Evolutionary conservation across 2,888 invertebrate species (phyloP).

Genomic region (Nesidiocoris tenuis): DNA sequence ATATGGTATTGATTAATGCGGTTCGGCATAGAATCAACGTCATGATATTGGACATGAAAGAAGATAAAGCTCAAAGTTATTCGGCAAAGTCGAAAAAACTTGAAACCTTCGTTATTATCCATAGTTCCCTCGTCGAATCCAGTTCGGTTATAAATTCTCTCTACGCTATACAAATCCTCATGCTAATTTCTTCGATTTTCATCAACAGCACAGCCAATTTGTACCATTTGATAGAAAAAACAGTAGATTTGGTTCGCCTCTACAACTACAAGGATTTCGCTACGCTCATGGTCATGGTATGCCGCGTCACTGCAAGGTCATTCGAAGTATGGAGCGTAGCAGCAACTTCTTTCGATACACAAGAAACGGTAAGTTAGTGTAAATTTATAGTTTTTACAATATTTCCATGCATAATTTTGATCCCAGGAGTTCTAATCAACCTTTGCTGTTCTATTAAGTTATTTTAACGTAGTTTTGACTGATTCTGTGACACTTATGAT

Average conservation of each 20-base stretch:
- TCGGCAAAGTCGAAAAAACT: conserved; percentile 12
- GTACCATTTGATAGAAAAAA: conserved; percentile 47
- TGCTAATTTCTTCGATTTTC: conserved; percentile 45
- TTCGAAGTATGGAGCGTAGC: conserved; percentile 44
- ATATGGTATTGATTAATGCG: conserved; percentile 42
- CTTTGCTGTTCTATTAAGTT: no score
- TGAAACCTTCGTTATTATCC: conserved; percentile 26
- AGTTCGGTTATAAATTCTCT: conserved; percentile 41
- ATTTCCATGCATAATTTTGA: neutral
- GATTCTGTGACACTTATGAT: no score
- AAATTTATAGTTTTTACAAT: neutral
- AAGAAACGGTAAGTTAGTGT: conserved; percentile 28
- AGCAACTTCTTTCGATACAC: conserved; percentile 36
- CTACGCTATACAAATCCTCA: conserved; percentile 45
- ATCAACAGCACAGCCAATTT: conserved; percentile 45
- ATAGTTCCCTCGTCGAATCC: conserved; percentile 36
- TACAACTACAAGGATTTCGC: conserved; percentile 21
- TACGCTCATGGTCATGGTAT: conserved; percentile 23
- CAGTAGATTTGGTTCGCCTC: conserved; percentile 19
- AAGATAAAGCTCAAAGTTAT: conserved; percentile 3
- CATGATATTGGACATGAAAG: conserved; percentile 29
- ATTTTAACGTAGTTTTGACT: no score
- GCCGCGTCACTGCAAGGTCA: conserved; percentile 36
- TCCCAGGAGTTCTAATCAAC: no score
- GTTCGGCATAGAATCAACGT: conserved; percentile 20